Evolutionary conservation across 2,888 invertebrate species (phyloP), one percentile per base, ranked within the genome.

Genomic region (Nomada lathburiana): DNA sequence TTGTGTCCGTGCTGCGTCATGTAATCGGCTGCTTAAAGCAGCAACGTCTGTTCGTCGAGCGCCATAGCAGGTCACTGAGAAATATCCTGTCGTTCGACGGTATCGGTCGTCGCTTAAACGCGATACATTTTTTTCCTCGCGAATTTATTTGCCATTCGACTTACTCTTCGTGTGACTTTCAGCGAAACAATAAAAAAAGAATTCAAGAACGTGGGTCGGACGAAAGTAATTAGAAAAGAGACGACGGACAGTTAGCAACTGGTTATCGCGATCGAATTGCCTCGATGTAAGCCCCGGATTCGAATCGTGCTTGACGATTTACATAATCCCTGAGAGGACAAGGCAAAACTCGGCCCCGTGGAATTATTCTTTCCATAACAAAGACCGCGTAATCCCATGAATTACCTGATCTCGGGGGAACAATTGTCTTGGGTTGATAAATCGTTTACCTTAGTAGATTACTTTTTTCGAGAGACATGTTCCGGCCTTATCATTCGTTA

Each of bases 231-330:
- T 88, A 88, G 60, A 26, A 80, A 60, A 72, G 60, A 64, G 64
- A 70, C 80, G 71, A 55, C 5, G 74, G 62, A 75, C 69, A 65
- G 71, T 84, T 77, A 59, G 65, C 71, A 44, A 76, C 7, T 80
- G 82, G 88, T 87, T 88, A 88, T 88, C 86, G 68, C 86, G 86
- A 88, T 88, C 86, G 80, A 84, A 88, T 84, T 76, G 50, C 83
- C 64, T 23, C 53, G 76, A 36, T 76, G 80, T 88, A 87, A 88
- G 86, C 88, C 84, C 23, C 53, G 82, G 86, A 86, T 84, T 88
- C 76, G 84, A 80, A 86, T 80, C 76, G 75, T 77, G 74, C 50
- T 59, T 60, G 50, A 36, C 74, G 65, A 87, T 87, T 88, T 88
- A n/a, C 88, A 87, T 87, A 88, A 87, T 87, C 87, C 86, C 70